Percentiles rank a stretch among this genome's conserved stretches.
phyloP scores from a whole-genome alignment of 2,113 vertebrate genomes.

The Colius striatus region DNA sequence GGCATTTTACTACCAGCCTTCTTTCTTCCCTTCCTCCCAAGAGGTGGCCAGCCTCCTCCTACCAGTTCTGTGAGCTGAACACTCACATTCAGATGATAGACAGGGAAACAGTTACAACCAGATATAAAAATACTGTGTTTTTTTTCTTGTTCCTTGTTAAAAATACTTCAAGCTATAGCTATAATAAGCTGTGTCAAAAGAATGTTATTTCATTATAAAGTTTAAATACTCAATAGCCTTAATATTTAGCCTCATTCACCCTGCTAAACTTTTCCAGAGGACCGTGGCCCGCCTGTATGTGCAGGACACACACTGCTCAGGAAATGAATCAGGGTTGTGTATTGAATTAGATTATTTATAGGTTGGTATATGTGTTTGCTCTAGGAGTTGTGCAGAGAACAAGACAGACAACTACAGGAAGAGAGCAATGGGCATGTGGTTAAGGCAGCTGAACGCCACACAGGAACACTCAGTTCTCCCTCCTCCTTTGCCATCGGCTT shows the following conservation, averaged over 20 bases:
- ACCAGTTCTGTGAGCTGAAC: not conserved
- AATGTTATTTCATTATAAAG: not conserved
- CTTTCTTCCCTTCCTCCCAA: not conserved
- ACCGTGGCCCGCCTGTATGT: fast-evolving
- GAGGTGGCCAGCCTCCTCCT: not conserved
- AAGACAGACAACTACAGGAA: conserved; percentile 56
- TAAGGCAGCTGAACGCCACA: conserved; percentile 59
- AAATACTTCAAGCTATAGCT: not conserved
- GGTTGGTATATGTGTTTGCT: not conserved
- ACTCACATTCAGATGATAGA: not conserved
- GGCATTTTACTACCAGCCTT: not conserved
- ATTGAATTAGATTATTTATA: conserved; percentile 54
- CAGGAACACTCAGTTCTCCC: conserved; percentile 35
- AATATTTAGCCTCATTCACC: not conserved
- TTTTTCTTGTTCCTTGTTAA: not conserved
- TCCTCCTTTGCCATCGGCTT: not conserved
- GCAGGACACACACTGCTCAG: conserved; percentile 6
- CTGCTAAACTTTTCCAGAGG: not conserved
- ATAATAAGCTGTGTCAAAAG: not conserved
- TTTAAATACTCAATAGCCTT: not conserved
- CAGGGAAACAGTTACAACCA: not conserved
- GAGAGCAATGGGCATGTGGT: conserved; percentile 43
- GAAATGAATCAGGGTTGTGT: conserved; percentile 53
- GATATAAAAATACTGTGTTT: not conserved
- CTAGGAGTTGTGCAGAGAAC: not conserved